phyloP scores from a whole-genome alignment of 2,113 vertebrate genomes.

The Reinhardtius hippoglossoides region DNA sequence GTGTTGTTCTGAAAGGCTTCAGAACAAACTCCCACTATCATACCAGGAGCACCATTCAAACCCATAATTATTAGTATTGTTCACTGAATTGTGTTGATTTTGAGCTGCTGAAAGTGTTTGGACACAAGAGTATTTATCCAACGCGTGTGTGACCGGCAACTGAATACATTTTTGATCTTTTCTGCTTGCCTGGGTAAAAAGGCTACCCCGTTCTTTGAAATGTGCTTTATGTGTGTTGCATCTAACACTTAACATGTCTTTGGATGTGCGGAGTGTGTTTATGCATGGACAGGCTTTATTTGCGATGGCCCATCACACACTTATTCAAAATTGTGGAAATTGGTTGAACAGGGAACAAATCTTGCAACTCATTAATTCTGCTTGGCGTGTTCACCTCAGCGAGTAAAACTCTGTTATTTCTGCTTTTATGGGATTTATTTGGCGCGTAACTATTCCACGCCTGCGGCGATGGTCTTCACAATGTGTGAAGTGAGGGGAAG shows the following conservation, averaged over 20 bases:
- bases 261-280: slow-evolving; percentile 31
- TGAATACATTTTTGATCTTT: slow-evolving; percentile 17
- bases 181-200: slow-evolving; percentile 28
- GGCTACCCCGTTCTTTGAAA: slow-evolving; percentile 11
- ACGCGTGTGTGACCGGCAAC: not conserved
- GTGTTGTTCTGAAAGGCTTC: not conserved
- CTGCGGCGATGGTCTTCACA: slow-evolving; percentile 40
- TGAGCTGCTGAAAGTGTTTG: slow-evolving; percentile 15
- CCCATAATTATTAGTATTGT: slow-evolving; percentile 4
- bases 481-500: slow-evolving; percentile 47
- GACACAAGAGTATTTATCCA: slow-evolving; percentile 12
- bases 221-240: slow-evolving; percentile 32
- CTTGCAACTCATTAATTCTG: slow-evolving; percentile 69
- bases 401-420: slow-evolving; percentile 64
- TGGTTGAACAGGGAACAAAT: slow-evolving; percentile 72
- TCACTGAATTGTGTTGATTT: slow-evolving; percentile 20
- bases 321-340: slow-evolving; percentile 73
- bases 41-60: slow-evolving; percentile 13
- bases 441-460: slow-evolving; percentile 40
- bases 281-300: slow-evolving; percentile 68
- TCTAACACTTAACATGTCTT: slow-evolving; percentile 45
- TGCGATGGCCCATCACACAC: slow-evolving; percentile 63
- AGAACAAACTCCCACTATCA: not conserved
- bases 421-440: slow-evolving; percentile 64
- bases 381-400: slow-evolving; percentile 53